Evolutionary conservation across 2,888 invertebrate genomes (phyloP).

Genomic region (Gibbula magus): DNA sequence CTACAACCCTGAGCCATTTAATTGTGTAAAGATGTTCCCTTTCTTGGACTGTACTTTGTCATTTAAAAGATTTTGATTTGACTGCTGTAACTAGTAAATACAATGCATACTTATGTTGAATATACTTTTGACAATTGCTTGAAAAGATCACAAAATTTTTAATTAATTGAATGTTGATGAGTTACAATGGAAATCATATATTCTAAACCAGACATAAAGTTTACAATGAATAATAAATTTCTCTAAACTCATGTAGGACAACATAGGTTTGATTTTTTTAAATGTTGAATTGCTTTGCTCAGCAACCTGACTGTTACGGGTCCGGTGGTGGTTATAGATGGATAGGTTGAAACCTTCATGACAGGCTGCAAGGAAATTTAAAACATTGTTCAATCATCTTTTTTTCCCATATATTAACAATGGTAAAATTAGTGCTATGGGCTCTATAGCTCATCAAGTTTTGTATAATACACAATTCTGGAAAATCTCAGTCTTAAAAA

Average conservation of each 20-base stretch:
- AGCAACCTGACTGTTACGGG: conserved; percentile 8
- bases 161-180: background rate
- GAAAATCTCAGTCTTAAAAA: too few species aligned
- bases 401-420: too few species aligned
- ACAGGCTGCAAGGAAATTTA: conserved; percentile 16
- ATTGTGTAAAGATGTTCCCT: too few species aligned
- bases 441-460: too few species aligned
- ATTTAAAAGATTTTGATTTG: background rate
- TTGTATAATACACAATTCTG: too few species aligned
- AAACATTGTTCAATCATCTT: background rate
- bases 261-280: conserved; percentile 15
- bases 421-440: too few species aligned
- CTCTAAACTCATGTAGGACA: conserved; percentile 19
- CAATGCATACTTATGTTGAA: background rate
- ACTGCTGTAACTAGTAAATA: background rate
- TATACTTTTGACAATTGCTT: background rate
- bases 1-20: too few species aligned
- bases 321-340: background rate
- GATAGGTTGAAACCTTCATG: conserved; percentile 14
- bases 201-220: conserved; percentile 10
- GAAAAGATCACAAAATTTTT: background rate
- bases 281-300: conserved; percentile 15
- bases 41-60: background rate
- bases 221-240: conserved; percentile 1
- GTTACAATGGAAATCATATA: background rate